Base-by-base conservation (phyloP, 2,888 invertebrate genomes). In the Drosophila rubida region DNA sequence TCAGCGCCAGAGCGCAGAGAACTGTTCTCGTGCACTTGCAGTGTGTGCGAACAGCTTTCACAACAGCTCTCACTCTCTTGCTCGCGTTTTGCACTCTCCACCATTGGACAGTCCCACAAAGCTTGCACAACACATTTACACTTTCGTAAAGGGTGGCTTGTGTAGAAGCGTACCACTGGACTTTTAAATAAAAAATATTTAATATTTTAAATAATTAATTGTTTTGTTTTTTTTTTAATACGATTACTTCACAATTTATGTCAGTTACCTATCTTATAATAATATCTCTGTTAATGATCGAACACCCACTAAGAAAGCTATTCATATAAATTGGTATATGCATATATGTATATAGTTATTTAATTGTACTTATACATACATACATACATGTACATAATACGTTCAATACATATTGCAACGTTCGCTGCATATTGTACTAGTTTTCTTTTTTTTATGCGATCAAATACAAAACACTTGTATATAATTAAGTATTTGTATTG, bases 11-110 rank as follows among this genome's bases (percentile, higher is more conserved):
- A 37, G 22, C 13, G n/a, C 11, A 22, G 13, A 44, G 22, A 32
- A 11, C 42, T 9, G 41, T 25, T 39, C 19, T 54, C 27, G 32
- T 4, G 5, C 11, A 16, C 4, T n/a, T 23, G 42, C 22, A 5
- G 35, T 41, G 41, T 41, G 11, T 30, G 23, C 23, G 13, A 19
- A 61, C 41, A 64, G 51, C 51, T 51, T 46, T 39, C 22, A 1
- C 13, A 32, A 25, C 4, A 22, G 19, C 37, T 16, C 50, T 37
- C 37, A 30, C n/a, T 25, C 48, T 53, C 35, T 7, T 30, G 22
- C n/a, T n/a, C 16, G 1, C 32, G n/a, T 32, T 27, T 32, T 32
- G 32, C n/a, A n/a, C 32, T 32, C 32, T 32, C 32, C n/a, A 32
- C 11, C 11, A 5, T 32, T 32, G 32, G 4, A n/a, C 32, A 32